Evolutionary conservation across 1,140 invertebrate genomes (phyloP).

Genomic region (Drosophila nasuta): DNA sequence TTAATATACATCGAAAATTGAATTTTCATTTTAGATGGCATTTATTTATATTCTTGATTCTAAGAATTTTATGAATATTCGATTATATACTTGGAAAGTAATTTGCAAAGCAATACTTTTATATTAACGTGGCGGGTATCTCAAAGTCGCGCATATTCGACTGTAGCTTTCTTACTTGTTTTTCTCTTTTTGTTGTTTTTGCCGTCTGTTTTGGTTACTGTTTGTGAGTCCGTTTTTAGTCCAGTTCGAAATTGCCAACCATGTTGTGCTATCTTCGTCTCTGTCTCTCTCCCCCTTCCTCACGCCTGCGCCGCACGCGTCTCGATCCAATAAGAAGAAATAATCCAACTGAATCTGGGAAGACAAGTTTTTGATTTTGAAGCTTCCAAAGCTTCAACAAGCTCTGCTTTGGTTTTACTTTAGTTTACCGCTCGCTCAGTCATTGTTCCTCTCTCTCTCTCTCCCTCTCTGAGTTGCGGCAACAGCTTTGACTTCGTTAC

Average conservation of each 20-base stretch:
- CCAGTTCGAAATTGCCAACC: conserved; percentile 77
- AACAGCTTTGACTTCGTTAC: conserved; percentile 32
- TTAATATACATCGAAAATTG: no score
- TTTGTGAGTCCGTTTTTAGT: conserved; percentile 74
- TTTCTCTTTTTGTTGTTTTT: conserved; percentile 9
- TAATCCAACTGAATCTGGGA: conserved; percentile 79
- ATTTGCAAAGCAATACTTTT: no score
- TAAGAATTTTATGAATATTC: no score
- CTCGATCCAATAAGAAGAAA: conserved; percentile 66
- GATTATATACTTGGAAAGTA: no score
- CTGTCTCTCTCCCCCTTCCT: conserved; percentile 17
- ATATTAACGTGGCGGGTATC: no score
- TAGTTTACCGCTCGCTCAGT: conserved; percentile 45
- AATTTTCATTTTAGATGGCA: no score
- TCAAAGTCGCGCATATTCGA: no score
- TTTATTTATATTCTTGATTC: no score
- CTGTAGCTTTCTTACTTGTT: no score
- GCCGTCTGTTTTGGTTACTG: conserved; percentile 61
- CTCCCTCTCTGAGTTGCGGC: neutral
- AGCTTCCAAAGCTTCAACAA: conserved; percentile 45
- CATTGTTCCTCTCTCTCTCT: conserved; percentile 6
- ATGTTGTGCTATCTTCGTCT: conserved; percentile 46
- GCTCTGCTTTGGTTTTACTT: conserved; percentile 21
- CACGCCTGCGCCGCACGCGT: neutral
- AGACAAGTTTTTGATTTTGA: conserved; percentile 69